Evolutionary conservation across 2,888 invertebrate genomes (phyloP).

Genomic region (Ectemnius cavifrons): DNA sequence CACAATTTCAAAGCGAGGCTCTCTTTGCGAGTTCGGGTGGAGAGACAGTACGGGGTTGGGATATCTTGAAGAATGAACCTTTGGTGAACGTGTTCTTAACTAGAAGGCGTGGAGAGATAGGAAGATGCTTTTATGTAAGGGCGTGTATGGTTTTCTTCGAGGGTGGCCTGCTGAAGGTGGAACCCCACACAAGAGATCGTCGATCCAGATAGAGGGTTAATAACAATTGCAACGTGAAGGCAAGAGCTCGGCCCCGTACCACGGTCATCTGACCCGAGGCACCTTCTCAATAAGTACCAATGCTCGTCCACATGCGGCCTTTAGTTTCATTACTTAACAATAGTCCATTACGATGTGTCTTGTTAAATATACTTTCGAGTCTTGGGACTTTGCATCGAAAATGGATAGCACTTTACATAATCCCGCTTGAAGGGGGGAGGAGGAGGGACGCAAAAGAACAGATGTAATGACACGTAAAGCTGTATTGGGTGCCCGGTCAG

Average conservation of each 20-base stretch:
- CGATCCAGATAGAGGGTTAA: conserved; percentile 31
- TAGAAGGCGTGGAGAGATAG: conserved; percentile 48
- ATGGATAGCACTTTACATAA: neutral
- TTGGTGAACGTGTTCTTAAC: conserved; percentile 21
- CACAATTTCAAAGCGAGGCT: no score
- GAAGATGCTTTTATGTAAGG: conserved; percentile 35
- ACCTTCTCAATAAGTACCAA: conserved; percentile 35
- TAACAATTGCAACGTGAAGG: conserved; percentile 36
- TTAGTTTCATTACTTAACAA: neutral
- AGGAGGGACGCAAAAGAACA: neutral
- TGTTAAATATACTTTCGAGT: neutral
- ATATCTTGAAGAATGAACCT: no score
- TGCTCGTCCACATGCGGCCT: conserved; percentile 17
- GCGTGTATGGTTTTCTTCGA: conserved; percentile 34
- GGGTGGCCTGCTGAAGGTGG: conserved; percentile 36
- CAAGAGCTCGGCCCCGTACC: conserved; percentile 23
- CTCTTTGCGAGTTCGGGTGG: no score
- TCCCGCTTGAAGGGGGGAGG: neutral
- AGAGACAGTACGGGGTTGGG: no score
- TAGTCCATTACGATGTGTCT: neutral
- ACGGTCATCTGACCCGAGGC: conserved; percentile 25
- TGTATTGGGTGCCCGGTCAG: neutral
- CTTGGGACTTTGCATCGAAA: neutral
- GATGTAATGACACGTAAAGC: neutral
- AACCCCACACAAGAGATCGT: conserved; percentile 22